Evolutionary conservation across 2,113 vertebrate species (phyloP), one percentile per base, ranked within the genome.

Genomic region (Gallinago paraguaiae): DNA sequence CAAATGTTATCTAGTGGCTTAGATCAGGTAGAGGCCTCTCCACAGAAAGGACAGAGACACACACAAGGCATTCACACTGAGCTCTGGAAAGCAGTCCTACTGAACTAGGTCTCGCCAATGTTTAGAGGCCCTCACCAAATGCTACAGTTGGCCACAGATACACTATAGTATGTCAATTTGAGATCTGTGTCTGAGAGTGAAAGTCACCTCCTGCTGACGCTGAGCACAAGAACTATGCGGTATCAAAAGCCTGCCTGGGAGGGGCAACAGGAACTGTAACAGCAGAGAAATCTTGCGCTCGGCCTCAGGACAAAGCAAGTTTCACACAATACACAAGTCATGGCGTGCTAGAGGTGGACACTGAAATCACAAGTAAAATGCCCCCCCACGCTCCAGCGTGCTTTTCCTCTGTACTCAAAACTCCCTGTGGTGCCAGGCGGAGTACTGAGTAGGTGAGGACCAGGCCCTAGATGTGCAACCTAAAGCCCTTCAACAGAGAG

Each of bases 401-500:
- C n/a, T 46, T 17, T 7, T 77, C 88, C 90, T 85, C 94, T 54
- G 35, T 33, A 4, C 94, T 67, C 96, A 46, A 61, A 86, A 16
- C 91, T 71, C 81, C 2, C 35, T 0, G 50, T 31, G 35, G 39
- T 24, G 56, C 54, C 17, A 74, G 16, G 6, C 11, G 69, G 80
- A 74, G 86, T 22, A 10, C 0, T 41, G 95, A 83, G 93, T 61
- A 86, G 84, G 72, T 4, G 54, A 90, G 93, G 78, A 39, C 3
- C 33, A 63, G 41, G 35, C 77, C 54, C 92, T 78, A 93, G 41
- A 7, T 4, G 67, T 13, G 37, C 82, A 19, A 17, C 43, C 88
- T 91, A 98, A 78, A 99, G 98, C 75, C 98, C 98, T 46, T 98
- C 97, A 14, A 98, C 97, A 22, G 99, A 99, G 8, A 99, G 96